phyloP scores from a whole-genome alignment of 2,797 vertebrate genomes.

The Sebastes steindachneri region DNA sequence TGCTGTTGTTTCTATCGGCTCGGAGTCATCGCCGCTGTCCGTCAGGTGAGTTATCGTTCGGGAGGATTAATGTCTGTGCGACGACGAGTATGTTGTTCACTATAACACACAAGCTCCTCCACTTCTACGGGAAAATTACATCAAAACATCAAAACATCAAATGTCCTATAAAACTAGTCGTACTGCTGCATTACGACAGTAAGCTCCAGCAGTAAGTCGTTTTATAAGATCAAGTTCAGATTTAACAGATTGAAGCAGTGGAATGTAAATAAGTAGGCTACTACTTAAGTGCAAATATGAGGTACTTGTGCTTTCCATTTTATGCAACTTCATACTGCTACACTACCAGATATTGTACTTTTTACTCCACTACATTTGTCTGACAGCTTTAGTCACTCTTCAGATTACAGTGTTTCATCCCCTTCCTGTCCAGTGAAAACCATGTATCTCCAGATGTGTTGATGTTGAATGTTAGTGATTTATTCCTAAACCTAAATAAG shows the following conservation, averaged over 20 bases:
- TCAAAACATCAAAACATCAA: not conserved
- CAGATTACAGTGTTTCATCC: too few relatives aligned
- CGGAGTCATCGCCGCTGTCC: slow-evolving; percentile 8
- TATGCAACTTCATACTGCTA: not conserved
- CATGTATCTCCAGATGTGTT: too few relatives aligned
- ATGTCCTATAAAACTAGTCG: not conserved
- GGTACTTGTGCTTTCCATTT: not conserved
- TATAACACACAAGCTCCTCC: not conserved
- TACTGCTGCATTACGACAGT: not conserved
- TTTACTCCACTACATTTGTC: not conserved
- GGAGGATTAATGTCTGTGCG: slow-evolving; percentile 19
- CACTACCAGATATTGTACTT: not conserved
- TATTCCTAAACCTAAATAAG: too few relatives aligned
- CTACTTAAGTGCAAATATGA: not conserved
- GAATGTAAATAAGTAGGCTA: not conserved
- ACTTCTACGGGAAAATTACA: not conserved
- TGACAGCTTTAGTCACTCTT: too few relatives aligned
- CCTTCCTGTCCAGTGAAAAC: too few relatives aligned
- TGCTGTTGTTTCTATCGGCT: slow-evolving; percentile 19
- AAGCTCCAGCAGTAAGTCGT: not conserved
- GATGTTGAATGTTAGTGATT: too few relatives aligned
- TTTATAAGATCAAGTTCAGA: too few relatives aligned
- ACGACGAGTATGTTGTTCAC: not conserved
- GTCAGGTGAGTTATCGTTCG: slow-evolving; percentile 7
- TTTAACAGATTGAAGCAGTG: not conserved